These are phyloP conservation scores for Trachythela sp. DNA, from an alignment of 64 coral and sea anemone species.

Conservation along the genomic window DNA sequence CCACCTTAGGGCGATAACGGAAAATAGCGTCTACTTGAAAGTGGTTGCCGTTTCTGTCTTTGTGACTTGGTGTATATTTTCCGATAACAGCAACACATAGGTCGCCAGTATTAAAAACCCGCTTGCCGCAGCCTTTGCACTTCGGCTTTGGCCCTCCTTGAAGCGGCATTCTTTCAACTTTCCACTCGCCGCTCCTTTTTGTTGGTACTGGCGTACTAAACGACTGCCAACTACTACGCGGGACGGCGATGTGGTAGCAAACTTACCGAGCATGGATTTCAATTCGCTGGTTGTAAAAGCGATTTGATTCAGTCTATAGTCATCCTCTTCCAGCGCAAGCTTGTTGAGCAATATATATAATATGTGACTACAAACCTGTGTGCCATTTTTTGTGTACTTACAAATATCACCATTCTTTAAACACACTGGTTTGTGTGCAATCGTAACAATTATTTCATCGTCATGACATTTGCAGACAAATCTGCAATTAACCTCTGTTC, in stretches of 20 bases:
- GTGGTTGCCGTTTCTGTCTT: neutral
- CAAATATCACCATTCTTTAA: no score
- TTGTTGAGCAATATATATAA: conserved; percentile 5
- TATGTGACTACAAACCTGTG: neutral
- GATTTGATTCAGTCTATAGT: neutral
- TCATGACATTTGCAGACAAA: neutral
- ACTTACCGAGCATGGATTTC: neutral
- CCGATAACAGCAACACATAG: neutral
- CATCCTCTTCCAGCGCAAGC: neutral
- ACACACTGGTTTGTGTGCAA: neutral
- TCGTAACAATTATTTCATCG: neutral
- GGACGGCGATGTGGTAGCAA: neutral
- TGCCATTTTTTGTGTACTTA: neutral
- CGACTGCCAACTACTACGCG: neutral
- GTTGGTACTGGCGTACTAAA: neutral
- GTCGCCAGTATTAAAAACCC: neutral
- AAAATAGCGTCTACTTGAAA: neutral
- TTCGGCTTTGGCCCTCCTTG: neutral
- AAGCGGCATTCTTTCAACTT: no score
- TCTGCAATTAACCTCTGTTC: no score
- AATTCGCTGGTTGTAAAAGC: neutral
- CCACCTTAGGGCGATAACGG: neutral
- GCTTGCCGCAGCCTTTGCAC: neutral
- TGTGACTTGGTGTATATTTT: neutral
- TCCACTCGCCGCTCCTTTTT: neutral